Evolutionary conservation across 1,140 invertebrate species (phyloP), one percentile per base, ranked within the genome.

Genomic region (Lysiphlebus fabarum): DNA sequence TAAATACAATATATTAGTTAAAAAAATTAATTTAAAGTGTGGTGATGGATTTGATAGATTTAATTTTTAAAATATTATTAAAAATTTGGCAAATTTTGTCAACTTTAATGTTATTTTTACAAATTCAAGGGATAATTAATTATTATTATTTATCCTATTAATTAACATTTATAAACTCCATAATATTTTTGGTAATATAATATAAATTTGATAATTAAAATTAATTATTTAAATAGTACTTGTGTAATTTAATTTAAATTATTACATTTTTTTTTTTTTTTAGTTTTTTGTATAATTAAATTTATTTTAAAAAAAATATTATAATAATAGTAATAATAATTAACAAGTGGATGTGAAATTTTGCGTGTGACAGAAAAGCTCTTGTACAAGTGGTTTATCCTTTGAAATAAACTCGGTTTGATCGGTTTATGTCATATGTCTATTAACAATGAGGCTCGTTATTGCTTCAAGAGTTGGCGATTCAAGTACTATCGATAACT

Each of bases 1-100:
- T 17, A 17, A 3, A 17, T 17, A 17, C 17, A 17, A 3, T 17
- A 17, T 17, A 17, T 17, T 17, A 17, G 17, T 17, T 17, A 3
- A 17, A 17, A 1, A 1, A 17, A 17, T 17, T 17, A 3, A 17
- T 17, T 17, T 17, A 1, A 17, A 17, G 17, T 17, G 17, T 17
- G 17, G 17, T 17, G 17, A 83, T 82, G 81, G 81, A 79, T 75
- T 70, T 81, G 70, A 78, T 70, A 65, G 79, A 82, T 70, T 79
- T 81, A 62, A 82, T 80, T 75, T 81, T 82, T 69, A 74, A 79
- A 64, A 66, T 81, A 67, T 70, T 82, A 71, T 74, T 78, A 66
- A 83, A 75, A 64, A 74, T 82, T 66, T 81, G 81, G 80, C 78
- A 80, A 68, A 61, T 74, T 67, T 69, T 72, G 10, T 11, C 34